Evolutionary conservation across 1,140 invertebrate species (phyloP).

Genomic region (Drosophila bifasciata): DNA sequence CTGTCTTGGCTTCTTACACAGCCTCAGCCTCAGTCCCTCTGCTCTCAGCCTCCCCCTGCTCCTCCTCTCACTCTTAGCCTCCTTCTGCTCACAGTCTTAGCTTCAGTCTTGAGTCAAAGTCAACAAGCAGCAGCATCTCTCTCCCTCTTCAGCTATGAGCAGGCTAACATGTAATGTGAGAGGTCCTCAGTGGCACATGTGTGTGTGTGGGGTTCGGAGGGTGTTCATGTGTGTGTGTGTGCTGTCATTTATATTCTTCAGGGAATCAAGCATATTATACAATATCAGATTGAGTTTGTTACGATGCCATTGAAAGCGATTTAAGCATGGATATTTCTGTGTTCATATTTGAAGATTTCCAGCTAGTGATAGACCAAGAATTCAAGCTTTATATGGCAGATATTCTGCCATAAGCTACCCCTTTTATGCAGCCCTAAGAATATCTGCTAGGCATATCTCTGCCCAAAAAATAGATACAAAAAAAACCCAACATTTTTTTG

Average conservation of each 20-base stretch:
- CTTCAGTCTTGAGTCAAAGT: conserved; percentile 44
- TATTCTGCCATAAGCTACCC: too few relatives aligned
- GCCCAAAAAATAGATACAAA: too few relatives aligned
- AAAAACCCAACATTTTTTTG: background rate
- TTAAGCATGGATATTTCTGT: background rate
- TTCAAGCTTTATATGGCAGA: too few relatives aligned
- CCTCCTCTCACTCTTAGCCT: too few relatives aligned
- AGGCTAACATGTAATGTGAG: conserved; percentile 39
- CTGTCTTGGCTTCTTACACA: conserved; percentile 1
- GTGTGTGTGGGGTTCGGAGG: too few relatives aligned
- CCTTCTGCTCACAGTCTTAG: conserved; percentile 1
- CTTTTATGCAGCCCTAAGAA: background rate
- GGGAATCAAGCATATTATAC: conserved; percentile 12
- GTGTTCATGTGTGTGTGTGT: conserved; percentile 12
- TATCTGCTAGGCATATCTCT: too few relatives aligned
- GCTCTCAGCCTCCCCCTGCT: too few relatives aligned
- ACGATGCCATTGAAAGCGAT: background rate
- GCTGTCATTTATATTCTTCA: conserved; percentile 40
- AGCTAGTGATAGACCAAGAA: too few relatives aligned
- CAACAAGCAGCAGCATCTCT: conserved; percentile 33
- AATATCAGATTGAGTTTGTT: conserved; percentile 1
- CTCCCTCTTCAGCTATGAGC: conserved; percentile 9
- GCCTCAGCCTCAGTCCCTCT: background rate
- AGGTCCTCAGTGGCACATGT: background rate
- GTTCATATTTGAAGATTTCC: too few relatives aligned